A percentile compares a stretch with the other conserved stretches of the same genome.
These are phyloP conservation scores for Melanocharis versteri DNA, from an alignment of 2,113 vertebrate species.

Conservation along the genomic window DNA sequence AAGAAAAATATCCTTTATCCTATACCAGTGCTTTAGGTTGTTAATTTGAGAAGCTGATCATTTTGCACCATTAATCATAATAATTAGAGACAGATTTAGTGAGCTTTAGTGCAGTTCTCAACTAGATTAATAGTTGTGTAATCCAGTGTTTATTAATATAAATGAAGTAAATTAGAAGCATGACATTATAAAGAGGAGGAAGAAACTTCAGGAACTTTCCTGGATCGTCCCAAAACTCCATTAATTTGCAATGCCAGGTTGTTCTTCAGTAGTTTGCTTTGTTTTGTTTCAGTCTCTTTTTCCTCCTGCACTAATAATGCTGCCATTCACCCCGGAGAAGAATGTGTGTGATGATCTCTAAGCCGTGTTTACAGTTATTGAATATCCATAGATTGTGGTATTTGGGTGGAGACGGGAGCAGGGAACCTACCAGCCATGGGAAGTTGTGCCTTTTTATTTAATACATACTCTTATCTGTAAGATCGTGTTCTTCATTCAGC, in stretches of 20 bases:
- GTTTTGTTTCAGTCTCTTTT: neutral
- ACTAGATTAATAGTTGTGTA: slow-evolving; percentile 71
- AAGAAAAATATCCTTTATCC: slow-evolving; percentile 51
- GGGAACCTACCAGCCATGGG: neutral
- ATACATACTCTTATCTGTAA: neutral
- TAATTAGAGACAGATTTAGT: slow-evolving; percentile 75
- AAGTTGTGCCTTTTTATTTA: neutral
- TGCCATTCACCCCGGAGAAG: neutral
- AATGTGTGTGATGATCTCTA: neutral
- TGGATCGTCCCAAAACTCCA: slow-evolving; percentile 28
- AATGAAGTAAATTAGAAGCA: slow-evolving; percentile 73
- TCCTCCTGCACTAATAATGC: neutral
- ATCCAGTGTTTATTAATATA: slow-evolving; percentile 74
- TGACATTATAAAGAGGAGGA: slow-evolving; percentile 65
- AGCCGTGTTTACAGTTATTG: neutral
- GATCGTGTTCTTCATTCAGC: neutral
- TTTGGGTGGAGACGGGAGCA: neutral
- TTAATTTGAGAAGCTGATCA: slow-evolving; percentile 72
- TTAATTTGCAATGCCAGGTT: slow-evolving; percentile 44
- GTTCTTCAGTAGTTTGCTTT: slow-evolving; percentile 31
- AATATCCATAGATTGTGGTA: neutral
- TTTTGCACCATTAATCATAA: slow-evolving; percentile 73
- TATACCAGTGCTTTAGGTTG: slow-evolving; percentile 51
- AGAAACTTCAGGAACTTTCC: slow-evolving; percentile 55
- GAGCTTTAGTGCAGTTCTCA: slow-evolving; percentile 72